Evolutionary conservation across 2,888 invertebrate genomes (phyloP).

Genomic region (Stenichneumon culpator): DNA sequence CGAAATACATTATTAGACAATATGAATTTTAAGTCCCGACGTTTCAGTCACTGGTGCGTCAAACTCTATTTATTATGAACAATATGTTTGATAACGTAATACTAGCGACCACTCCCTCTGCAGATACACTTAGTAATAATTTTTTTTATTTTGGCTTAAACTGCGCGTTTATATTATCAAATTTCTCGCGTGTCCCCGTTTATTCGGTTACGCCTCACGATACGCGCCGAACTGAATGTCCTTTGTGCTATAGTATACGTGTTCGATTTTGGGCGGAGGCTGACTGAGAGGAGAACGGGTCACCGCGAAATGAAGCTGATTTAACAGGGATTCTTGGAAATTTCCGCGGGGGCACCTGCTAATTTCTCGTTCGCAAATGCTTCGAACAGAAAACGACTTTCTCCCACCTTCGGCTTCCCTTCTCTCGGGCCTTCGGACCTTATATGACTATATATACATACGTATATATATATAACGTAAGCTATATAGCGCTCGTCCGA

Average conservation of each 20-base stretch:
- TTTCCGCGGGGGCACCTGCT: constrained; percentile 52
- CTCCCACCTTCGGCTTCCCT: constrained; percentile 44
- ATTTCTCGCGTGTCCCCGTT: constrained; percentile 52
- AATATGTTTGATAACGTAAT: not conserved
- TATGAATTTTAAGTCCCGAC: not conserved
- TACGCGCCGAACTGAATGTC: not conserved
- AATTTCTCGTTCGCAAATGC: constrained; percentile 54
- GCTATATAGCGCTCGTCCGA: constrained; percentile 19
- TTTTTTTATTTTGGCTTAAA: not conserved
- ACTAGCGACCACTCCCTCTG: not conserved
- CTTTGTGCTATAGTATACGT: not conserved
- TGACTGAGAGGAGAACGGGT: constrained; percentile 40
- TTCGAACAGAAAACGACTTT: constrained; percentile 51
- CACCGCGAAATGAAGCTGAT: constrained; percentile 44
- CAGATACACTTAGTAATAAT: not conserved
- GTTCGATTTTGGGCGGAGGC: constrained; percentile 29
- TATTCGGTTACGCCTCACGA: constrained; percentile 7
- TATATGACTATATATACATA: constrained; percentile 17
- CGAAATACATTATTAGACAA: not conserved
- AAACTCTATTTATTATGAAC: not conserved
- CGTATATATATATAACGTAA: not conserved
- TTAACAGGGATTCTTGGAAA: constrained; percentile 54
- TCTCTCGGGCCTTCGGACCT: constrained; percentile 27
- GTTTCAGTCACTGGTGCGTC: constrained; percentile 10
- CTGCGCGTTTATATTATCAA: constrained; percentile 14